These are phyloP conservation scores for Eucidaris tribuloides DNA, from an alignment of 35 echinoderm and acorn worm genomes.

Conservation along the genomic window DNA sequence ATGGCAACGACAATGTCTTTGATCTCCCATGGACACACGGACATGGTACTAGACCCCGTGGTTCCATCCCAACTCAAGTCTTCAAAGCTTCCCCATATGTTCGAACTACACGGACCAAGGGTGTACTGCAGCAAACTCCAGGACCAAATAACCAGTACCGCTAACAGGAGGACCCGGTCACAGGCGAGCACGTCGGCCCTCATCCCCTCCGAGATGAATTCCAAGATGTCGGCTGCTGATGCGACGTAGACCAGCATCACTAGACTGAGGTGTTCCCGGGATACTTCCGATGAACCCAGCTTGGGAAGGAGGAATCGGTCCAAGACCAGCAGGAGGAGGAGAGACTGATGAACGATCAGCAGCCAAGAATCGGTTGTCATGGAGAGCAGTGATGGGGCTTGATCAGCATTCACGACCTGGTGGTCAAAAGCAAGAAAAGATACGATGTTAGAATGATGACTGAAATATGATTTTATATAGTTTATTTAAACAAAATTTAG, in stretches of 20 bases:
- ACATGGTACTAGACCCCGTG: conserved; percentile 32
- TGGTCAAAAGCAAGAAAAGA: no score
- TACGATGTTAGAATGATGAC: no score
- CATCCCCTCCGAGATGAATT: conserved; percentile 80
- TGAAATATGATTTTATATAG: no score
- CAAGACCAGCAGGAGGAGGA: conserved; percentile 71
- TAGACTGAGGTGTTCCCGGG: conserved; percentile 71
- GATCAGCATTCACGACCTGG: background rate
- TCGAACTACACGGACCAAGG: conserved; percentile 63
- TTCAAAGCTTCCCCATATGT: conserved; percentile 40
- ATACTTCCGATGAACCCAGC: conserved; percentile 47
- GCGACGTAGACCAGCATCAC: conserved; percentile 83
- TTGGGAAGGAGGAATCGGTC: conserved; percentile 84
- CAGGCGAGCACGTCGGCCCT: conserved; percentile 53
- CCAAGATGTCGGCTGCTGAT: conserved; percentile 91
- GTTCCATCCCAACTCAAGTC: conserved; percentile 21
- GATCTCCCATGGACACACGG: conserved; percentile 69
- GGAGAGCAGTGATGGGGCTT: background rate
- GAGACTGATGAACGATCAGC: conserved; percentile 62
- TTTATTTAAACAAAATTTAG: no score
- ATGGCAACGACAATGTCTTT: conserved; percentile 61
- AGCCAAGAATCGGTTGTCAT: conserved; percentile 10
- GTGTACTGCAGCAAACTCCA: conserved; percentile 86
- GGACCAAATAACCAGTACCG: conserved; percentile 64
- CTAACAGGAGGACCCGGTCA: conserved; percentile 24